These are phyloP conservation scores for Mus minutoides DNA, from an alignment of 2,797 vertebrate species.

Conservation along the genomic window DNA sequence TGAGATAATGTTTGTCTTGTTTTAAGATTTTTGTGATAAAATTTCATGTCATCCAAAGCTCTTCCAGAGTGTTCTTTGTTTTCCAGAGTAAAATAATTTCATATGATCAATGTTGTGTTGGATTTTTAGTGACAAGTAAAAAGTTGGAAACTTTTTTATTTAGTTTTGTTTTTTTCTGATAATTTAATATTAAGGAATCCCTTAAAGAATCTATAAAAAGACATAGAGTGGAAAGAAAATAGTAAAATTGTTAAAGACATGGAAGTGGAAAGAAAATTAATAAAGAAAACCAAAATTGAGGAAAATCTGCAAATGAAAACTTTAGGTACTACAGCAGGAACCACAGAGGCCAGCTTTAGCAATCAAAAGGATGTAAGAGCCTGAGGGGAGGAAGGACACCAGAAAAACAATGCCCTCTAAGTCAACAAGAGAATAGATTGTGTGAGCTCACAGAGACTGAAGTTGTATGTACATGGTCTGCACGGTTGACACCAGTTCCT, in stretches of 20 bases:
- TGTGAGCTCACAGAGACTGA: neutral
- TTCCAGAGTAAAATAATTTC: neutral
- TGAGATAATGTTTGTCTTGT: neutral
- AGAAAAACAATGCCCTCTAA: neutral
- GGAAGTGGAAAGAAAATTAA: neutral
- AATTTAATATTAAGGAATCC: constrained; percentile 5
- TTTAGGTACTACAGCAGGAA: neutral
- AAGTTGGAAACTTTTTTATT: neutral
- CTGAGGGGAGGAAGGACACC: neutral
- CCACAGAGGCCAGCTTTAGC: neutral
- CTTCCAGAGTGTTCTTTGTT: neutral
- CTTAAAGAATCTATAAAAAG: neutral
- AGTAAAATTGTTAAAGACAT: neutral
- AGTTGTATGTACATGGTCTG: neutral
- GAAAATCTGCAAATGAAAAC: neutral
- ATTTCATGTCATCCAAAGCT: neutral
- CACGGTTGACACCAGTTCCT: neutral
- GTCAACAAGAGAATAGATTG: neutral
- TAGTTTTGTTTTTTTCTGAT: neutral
- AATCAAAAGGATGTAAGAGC: neutral
- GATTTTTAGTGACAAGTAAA: constrained; percentile 13
- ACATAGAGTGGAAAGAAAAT: neutral
- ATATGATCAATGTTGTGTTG: neutral
- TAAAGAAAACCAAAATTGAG: neutral
- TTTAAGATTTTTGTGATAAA: constrained; percentile 23